Evolutionary conservation across 2,113 vertebrate species (phyloP), one percentile per base, ranked within the genome.

Genomic region (Seriola quinqueradiata): DNA sequence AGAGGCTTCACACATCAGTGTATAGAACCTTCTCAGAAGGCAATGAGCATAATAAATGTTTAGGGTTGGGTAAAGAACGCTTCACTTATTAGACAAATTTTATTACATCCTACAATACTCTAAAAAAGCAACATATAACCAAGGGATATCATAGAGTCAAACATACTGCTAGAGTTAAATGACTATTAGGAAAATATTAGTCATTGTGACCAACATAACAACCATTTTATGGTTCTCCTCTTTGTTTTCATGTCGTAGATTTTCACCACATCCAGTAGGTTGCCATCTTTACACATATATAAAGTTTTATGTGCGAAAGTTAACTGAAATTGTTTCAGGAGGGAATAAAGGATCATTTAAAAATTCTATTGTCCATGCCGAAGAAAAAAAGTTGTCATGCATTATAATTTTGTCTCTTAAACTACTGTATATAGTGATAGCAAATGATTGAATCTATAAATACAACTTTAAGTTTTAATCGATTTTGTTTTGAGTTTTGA

Each of bases 11-110:
- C 83, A 92, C 14, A 5, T 77, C 59, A 60, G 19, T 89, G 70
- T 84, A 81, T 73, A 54, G 1, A 76, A 86, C 92, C 89, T 93
- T 94, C 94, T 50, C 93, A 91, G 93, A 94, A 93, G 95, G 93
- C 91, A 92, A 85, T 90, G 80, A 84, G 82, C 75, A 70, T 69
- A 64, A 85, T 78, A 64, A 48, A 71, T 85, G 40, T 89, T 88
- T 74, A 74, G 71, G 79, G 67, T 57, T 34, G 80, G 87, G 70
- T 75, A 78, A 92, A 81, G 74, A 81, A 83, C 14, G 58, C 60
- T 87, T 91, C 44, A 82, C 68, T 83, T 86, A 75, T 76, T 61
- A 85, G 78, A 58, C 81, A 74, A 67, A 87, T 42, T 42, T 11
- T 69, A 84, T 77, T 87, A 38, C 82, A 76, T 79, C 55, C 76